Percentiles rank a stretch among this genome's conserved stretches.
These are phyloP conservation scores for Ictidomys tridecemlineatus DNA, from an alignment of 2,113 vertebrate species.

Conservation along the genomic window DNA sequence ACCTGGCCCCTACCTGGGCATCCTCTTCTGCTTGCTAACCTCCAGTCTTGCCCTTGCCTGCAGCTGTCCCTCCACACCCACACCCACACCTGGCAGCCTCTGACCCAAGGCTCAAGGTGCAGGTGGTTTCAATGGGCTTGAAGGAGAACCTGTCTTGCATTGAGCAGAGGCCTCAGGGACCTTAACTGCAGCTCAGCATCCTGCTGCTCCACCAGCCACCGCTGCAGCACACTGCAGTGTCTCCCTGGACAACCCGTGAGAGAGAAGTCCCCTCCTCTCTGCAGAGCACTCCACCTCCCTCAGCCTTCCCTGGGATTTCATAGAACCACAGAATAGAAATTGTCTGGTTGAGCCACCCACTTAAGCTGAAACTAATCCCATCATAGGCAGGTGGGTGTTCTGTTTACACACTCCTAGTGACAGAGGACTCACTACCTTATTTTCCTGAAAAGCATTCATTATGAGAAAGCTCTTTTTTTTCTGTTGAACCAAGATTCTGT, in stretches of 20 bases:
- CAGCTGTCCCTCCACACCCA: not conserved
- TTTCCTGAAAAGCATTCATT: slow-evolving; percentile 69
- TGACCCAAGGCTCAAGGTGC: not conserved
- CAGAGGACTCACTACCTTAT: slow-evolving; percentile 67
- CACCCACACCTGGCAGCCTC: not conserved
- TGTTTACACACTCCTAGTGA: slow-evolving; percentile 61
- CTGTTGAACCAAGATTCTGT: not conserved
- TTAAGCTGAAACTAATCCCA: not conserved
- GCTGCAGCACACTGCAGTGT: not conserved
- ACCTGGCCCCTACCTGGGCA: no score
- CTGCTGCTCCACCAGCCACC: not conserved
- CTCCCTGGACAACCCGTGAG: not conserved
- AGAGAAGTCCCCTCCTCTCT: not conserved
- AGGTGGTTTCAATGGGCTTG: no score
- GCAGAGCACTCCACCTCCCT: not conserved
- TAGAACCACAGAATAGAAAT: not conserved
- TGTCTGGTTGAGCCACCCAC: slow-evolving; percentile 60
- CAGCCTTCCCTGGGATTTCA: not conserved
- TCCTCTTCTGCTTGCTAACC: not conserved
- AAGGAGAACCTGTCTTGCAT: not conserved
- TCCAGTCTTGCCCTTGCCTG: not conserved
- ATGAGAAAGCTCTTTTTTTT: slow-evolving; percentile 25
- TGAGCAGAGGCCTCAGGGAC: not conserved
- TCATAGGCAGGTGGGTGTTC: slow-evolving; percentile 64
- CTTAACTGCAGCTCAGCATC: not conserved